phyloP scores from a whole-genome alignment of 2,113 vertebrate species.

The Charina bottae region DNA sequence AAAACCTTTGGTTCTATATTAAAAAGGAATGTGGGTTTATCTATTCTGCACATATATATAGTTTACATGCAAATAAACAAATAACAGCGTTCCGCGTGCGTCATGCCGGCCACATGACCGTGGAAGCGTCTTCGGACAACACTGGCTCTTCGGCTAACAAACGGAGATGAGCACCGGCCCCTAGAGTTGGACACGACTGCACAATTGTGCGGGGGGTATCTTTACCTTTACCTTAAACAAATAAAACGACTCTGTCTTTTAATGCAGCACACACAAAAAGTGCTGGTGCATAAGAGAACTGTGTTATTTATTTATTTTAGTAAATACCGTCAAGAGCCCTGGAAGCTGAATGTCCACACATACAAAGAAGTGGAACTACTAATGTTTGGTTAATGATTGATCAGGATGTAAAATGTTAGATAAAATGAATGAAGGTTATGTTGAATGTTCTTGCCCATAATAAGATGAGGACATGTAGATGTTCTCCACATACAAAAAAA shows the following conservation, averaged over 20 bases:
- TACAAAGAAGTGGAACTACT: neutral
- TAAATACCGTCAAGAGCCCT: neutral
- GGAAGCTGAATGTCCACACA: neutral
- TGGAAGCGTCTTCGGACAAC: too few relatives aligned
- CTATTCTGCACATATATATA: neutral
- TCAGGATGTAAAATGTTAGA: neutral
- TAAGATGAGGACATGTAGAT: neutral
- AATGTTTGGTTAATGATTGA: neutral
- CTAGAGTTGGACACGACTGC: too few relatives aligned
- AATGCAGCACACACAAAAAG: neutral
- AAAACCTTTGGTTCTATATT: neutral
- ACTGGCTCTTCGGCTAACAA: too few relatives aligned
- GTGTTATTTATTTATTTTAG: neutral
- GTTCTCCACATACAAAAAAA: neutral
- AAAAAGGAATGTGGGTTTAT: neutral
- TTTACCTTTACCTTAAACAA: too few relatives aligned
- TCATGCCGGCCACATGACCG: too few relatives aligned
- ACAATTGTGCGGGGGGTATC: too few relatives aligned
- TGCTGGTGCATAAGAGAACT: accelerated
- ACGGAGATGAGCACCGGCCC: too few relatives aligned
- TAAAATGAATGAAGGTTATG: too few relatives aligned
- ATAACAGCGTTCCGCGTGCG: too few relatives aligned
- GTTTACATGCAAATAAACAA: accelerated
- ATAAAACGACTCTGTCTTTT: too few relatives aligned
- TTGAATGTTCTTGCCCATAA: neutral